Evolutionary conservation across 2,797 vertebrate genomes (phyloP).

Genomic region (Tangara arthus): DNA sequence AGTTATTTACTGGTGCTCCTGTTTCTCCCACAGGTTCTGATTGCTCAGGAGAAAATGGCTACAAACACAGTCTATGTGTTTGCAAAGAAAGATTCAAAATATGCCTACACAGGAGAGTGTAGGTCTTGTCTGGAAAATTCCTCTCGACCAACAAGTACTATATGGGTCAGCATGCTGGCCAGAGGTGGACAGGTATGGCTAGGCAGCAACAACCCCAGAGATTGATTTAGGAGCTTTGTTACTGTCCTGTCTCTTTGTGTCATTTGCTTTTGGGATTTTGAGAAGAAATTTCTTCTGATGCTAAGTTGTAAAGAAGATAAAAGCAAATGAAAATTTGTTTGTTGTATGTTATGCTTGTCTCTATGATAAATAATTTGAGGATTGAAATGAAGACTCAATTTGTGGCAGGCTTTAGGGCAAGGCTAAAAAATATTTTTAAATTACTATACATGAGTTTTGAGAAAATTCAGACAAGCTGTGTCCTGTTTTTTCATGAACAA

Average conservation of each 20-base stretch:
- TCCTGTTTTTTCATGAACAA: neutral
- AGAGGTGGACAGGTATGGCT: slow-evolving; percentile 91
- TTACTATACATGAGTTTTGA: neutral
- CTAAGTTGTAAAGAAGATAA: neutral
- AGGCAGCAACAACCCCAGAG: neutral
- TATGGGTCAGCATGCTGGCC: slow-evolving; percentile 99
- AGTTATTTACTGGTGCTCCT: neutral
- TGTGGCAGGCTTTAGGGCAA: neutral
- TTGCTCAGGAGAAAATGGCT: slow-evolving; percentile 99
- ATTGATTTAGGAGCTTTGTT: neutral
- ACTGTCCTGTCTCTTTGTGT: neutral
- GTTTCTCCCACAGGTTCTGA: slow-evolving; percentile 85
- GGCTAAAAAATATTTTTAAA: neutral
- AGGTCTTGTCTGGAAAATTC: slow-evolving; percentile 97
- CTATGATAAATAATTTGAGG: neutral
- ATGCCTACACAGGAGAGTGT: slow-evolving; percentile 96
- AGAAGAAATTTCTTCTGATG: neutral
- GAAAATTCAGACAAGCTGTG: neutral
- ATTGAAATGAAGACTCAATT: neutral
- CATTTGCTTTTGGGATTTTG: neutral
- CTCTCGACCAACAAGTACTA: slow-evolving; percentile 95
- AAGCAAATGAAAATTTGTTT: neutral
- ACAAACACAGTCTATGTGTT: slow-evolving; percentile 99
- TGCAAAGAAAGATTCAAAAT: slow-evolving; percentile 98
- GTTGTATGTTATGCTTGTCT: neutral